Evolutionary conservation across 2,888 invertebrate genomes (phyloP).

Genomic region (Caenorhabditis imperialis): DNA sequence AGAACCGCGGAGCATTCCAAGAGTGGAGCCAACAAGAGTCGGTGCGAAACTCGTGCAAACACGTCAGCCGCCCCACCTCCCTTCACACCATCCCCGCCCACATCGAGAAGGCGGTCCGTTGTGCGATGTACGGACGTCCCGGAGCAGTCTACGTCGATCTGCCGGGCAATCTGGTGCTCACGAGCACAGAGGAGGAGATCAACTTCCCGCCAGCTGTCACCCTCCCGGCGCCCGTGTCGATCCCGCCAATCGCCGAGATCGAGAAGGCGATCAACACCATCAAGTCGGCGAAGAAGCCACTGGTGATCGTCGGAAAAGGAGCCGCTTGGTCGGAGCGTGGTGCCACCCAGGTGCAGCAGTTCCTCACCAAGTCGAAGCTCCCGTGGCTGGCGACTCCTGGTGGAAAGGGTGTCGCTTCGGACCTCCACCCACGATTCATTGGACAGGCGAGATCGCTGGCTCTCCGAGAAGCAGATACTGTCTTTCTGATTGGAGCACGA

Average conservation of each 20-base stretch:
- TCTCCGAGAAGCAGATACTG: slow-evolving; percentile 89
- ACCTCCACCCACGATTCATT: slow-evolving; percentile 81
- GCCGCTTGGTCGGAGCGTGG: slow-evolving; percentile 75
- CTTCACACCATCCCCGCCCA: slow-evolving; percentile 75
- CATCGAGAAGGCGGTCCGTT: slow-evolving; percentile 84
- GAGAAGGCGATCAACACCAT: slow-evolving; percentile 85
- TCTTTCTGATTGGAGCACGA: slow-evolving; percentile 90
- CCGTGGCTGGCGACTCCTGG: slow-evolving; percentile 96
- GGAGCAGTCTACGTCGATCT: slow-evolving; percentile 92
- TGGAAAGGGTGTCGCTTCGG: slow-evolving; percentile 82
- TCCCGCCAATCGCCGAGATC: slow-evolving; percentile 85
- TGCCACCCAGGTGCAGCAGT: slow-evolving; percentile 66
- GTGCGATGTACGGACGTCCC: slow-evolving; percentile 89
- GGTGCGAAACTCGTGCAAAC: slow-evolving; percentile 91
- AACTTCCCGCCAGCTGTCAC: slow-evolving; percentile 69
- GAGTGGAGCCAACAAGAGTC: slow-evolving; percentile 90
- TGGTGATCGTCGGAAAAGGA: slow-evolving; percentile 91
- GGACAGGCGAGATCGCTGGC: slow-evolving; percentile 80
- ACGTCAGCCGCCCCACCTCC: slow-evolving; percentile 89
- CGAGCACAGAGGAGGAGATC: slow-evolving; percentile 63
- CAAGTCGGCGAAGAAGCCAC: slow-evolving; percentile 85
- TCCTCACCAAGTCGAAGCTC: slow-evolving; percentile 84
- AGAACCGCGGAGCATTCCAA: slow-evolving; percentile 94
- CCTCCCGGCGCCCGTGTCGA: slow-evolving; percentile 83
- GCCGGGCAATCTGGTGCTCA: slow-evolving; percentile 85